Evolutionary conservation across 2,888 invertebrate genomes (phyloP), one percentile per base, ranked within the genome.

Genomic region (Scaptodrosophila latifasciaeformis): DNA sequence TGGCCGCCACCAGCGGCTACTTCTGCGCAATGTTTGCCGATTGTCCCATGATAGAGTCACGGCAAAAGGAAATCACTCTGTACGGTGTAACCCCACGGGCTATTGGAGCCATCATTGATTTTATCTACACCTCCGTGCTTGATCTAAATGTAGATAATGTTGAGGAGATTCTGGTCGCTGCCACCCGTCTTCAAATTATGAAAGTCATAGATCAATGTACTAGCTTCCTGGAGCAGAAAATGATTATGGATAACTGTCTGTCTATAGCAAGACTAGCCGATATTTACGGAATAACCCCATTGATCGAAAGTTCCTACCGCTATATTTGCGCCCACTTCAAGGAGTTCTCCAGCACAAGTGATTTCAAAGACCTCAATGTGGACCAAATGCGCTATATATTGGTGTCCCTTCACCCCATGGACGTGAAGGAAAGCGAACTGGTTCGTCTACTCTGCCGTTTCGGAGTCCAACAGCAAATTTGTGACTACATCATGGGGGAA

Each of bases 11-110:
- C 75, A 92, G 92, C 71, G 92, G 92, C 72, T 93, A 92, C 71
- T 93, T 93, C 84, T 88, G 91, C 65, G 92, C 92, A 46, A 92
- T 92, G 92, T 93, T 93, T 74, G 91, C 91, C 1, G 91, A 85
- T 64, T 62, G 77, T 61, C 90, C 90, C 40, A 90, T 92, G 89
- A 85, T 89, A 58, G 92, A 93, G 83, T 88, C 91, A 18, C 87
- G 88, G 13, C 89, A 91, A 80, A 88, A 88, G 49, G 90, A 91
- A 82, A 91, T 92, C 5, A 87, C 87, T 58, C 82, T 92, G 27
- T 90, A 91, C 72, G 92, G 92, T 2, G 89, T 92, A 3, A 89
- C 90, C 4, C 90, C 91, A 0, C 88, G 88, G 34, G 92, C 92
- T 13, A 90, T 92, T 82, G 85, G 88, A 48, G 86, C 89, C 39